Conservation (phyloP, 1,140 invertebrate genomes). For the Cheumatopsyche charites region DNA sequence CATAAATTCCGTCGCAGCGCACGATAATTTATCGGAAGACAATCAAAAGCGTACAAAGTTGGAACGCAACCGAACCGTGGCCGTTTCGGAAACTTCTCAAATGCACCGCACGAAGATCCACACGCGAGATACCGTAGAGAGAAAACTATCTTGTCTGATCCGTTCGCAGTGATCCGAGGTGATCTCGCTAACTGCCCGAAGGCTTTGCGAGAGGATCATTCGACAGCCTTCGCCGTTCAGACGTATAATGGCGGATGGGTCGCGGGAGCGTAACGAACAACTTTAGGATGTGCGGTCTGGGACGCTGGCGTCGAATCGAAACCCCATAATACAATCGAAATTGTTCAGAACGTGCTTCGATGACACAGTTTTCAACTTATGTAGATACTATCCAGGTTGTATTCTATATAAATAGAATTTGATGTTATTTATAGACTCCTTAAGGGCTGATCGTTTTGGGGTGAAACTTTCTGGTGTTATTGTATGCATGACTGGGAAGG, state of each 20-base stretch:
- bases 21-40: conserved; percentile 7
- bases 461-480: no score
- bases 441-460: no score
- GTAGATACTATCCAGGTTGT: no score
- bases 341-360: no score
- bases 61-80: neutral
- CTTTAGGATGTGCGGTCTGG: conserved; percentile 16
- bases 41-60: conserved; percentile 1
- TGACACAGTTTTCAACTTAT: no score
- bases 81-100: conserved; percentile 1
- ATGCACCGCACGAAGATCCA: neutral
- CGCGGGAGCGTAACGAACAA: conserved; percentile 13
- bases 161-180: conserved; percentile 18
- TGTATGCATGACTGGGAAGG: no score
- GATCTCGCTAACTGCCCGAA: conserved; percentile 25
- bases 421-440: no score
- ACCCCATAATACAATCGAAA: no score
- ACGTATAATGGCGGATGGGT: conserved; percentile 5
- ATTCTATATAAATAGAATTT: no score
- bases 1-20: no score
- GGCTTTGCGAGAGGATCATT: conserved; percentile 20
- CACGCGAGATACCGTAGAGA: neutral
- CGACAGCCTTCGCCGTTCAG: conserved; percentile 7
- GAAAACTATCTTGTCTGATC: conserved; percentile 25
- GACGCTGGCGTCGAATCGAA: no score